Evolutionary conservation across 2,888 invertebrate genomes (phyloP), one percentile per base, ranked within the genome.

Genomic region (Ormyrus thymus): DNA sequence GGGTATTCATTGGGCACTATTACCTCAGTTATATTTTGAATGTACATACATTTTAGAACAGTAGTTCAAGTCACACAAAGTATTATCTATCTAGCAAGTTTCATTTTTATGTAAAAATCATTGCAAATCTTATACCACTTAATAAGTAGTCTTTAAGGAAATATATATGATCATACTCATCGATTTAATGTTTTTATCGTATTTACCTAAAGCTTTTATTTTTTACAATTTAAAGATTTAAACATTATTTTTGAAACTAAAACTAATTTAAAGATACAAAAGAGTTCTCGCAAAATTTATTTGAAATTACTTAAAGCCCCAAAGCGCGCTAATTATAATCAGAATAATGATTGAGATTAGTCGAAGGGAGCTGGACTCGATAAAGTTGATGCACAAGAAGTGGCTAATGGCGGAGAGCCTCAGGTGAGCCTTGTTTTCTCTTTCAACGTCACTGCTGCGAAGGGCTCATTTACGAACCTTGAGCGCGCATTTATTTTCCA

Each of bases 301-400:
- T 9, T 59, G 10, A 29, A 29, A 29, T 29, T 29, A 29, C 29
- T 13, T 10, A 71, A 71, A 10, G 8, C 62, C 50, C 53, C 15
- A 45, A 29, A 56, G n/a, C 64, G 51, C 66, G 58, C 13, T 6
- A 8, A 59, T 43, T n/a, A 55, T 73, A 65, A 74, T 74, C 48
- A 71, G 15, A 11, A 71, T 61, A 61, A 61, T 13, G 11, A 76
- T 62, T 55, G 68, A 69, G 62, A 43, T 69, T 71, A 76, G 56
- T 71, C 53, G 10, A 78, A 81, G 81, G 86, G 87, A 87, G 87
- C 86, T 89, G 89, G 89, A 89, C 88, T 88, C 89, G 88, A 88
- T 87, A 87, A 79, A 75, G 87, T 89, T 88, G 87, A 88, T 83
- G 83, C 80, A 82, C 76, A 81, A 79, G 84, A 84, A 86, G 86